A percentile compares a stretch with the other conserved stretches of the same genome.
Conservation (phyloP, 2,888 invertebrate species). For the Halocaridina rubra region DNA sequence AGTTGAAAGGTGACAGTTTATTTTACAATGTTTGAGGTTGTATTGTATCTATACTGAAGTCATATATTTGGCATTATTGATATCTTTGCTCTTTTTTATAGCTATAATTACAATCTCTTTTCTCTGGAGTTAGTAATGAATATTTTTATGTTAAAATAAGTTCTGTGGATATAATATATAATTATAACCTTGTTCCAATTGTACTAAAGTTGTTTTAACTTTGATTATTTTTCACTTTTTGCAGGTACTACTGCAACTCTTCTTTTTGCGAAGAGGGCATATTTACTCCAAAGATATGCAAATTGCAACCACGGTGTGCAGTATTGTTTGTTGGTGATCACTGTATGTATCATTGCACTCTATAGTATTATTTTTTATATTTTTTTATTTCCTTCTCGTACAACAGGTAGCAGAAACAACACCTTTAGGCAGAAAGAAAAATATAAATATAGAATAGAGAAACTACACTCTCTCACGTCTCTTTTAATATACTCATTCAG, state of each 20-base stretch:
- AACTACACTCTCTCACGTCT: too few species aligned
- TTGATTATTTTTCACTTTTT: constrained; percentile 62
- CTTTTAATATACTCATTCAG: too few species aligned
- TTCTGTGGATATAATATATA: not conserved
- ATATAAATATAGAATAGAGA: not conserved
- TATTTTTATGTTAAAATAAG: too few species aligned
- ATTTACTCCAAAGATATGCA: constrained; percentile 74
- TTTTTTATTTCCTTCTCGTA: not conserved
- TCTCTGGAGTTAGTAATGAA: too few species aligned
- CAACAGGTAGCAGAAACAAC: too few species aligned
- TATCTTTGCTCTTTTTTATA: not conserved
- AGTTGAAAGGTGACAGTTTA: too few species aligned
- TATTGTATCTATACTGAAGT: too few species aligned
- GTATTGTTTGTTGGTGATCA: constrained; percentile 70
- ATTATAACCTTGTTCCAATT: not conserved
- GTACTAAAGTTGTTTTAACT: not conserved
- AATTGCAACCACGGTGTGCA: constrained; percentile 67
- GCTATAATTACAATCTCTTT: too few species aligned
- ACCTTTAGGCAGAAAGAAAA: too few species aligned
- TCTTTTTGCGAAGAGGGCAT: constrained; percentile 72
- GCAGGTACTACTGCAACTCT: constrained; percentile 71
- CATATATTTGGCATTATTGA: too few species aligned
- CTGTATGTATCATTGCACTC: constrained; percentile 66
- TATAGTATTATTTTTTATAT: not conserved
- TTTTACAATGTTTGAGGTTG: too few species aligned